Evolutionary conservation across 2,113 vertebrate genomes (phyloP).

Genomic region (Bubo blakistoni): DNA sequence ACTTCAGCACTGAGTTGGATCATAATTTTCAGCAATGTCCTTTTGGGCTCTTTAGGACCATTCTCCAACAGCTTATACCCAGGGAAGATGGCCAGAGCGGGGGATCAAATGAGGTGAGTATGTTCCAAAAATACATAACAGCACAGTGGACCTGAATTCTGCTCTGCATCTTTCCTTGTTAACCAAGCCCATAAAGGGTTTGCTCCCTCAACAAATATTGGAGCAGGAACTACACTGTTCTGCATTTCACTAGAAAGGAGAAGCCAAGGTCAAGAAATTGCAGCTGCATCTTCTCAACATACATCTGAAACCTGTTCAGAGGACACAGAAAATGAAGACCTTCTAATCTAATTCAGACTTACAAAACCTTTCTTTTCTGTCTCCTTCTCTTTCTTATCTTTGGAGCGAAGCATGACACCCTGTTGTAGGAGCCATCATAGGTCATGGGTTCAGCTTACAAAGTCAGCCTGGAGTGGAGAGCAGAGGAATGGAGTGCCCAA

Average conservation of each 20-base stretch:
- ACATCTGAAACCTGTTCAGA: not conserved
- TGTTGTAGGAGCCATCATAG: not conserved
- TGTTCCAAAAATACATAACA: not conserved
- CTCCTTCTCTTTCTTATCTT: not conserved
- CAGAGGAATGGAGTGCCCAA: not conserved
- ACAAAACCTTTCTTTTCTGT: not conserved
- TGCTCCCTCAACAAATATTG: not conserved
- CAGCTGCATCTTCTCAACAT: not conserved
- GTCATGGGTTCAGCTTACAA: not conserved
- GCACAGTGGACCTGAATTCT: not conserved
- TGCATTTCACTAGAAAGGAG: not conserved
- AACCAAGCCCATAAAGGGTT: not conserved
- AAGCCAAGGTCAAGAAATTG: not conserved
- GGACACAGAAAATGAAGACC: not conserved
- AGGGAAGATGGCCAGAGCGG: not conserved
- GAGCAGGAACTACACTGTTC: not conserved
- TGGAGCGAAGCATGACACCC: not conserved
- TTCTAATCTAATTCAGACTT: not conserved
- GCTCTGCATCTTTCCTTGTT: not conserved
- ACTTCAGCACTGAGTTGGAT: not conserved
- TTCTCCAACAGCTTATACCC: not conserved
- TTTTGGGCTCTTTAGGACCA: not conserved
- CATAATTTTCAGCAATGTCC: not conserved
- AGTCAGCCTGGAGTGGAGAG: not conserved
- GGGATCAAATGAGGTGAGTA: not conserved